Evolutionary conservation across 1,140 invertebrate species (phyloP), one percentile per base, ranked within the genome.

Genomic region (Listronotus oregonensis): DNA sequence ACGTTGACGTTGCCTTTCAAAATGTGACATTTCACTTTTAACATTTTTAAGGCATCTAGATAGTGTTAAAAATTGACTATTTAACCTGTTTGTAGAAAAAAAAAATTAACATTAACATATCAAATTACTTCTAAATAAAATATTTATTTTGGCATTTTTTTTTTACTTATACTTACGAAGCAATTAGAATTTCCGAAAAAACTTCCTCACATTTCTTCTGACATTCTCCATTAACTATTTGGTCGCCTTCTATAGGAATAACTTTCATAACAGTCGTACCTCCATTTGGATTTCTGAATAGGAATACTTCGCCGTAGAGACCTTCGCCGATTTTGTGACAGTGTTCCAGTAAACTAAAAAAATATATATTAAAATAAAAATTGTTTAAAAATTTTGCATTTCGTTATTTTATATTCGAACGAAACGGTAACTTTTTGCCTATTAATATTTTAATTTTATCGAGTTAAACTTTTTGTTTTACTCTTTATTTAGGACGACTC

Each of bases 261-360:
- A 94, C 83, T 83, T 94, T 95, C 70, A 93, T 82, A n/a, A 94
- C 91, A 43, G 86, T 84, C 9, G 77, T 73, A 8, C 70, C 68
- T 15, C 79, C 81, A 66, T 79, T 73, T 7, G 74, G 75, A 27
- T 83, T 82, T 47, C 83, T 83, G 71, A 87, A 84, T 21, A 90
- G 79, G 75, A 93, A 97, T 5, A 96, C 95, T 81, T 97, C 95
- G 0, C 94, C 94, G 75, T 93, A 96, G 15, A 94, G 90, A 15
- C 95, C 95, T 82, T 97, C 95, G 8, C 93, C 94, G 70, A 96
- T 91, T 84, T 96, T 97, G 66, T 82, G 83, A 74, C 91, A 89
- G 55, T 86, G 78, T 66, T 84, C 76, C 66, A 90, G 76, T 37
- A 82, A 80, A 27, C 85, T 89, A 50, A 15, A 65, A 58, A 50